These are phyloP conservation scores for Naja naja DNA, from an alignment of 2,113 vertebrate species.

Conservation along the genomic window DNA sequence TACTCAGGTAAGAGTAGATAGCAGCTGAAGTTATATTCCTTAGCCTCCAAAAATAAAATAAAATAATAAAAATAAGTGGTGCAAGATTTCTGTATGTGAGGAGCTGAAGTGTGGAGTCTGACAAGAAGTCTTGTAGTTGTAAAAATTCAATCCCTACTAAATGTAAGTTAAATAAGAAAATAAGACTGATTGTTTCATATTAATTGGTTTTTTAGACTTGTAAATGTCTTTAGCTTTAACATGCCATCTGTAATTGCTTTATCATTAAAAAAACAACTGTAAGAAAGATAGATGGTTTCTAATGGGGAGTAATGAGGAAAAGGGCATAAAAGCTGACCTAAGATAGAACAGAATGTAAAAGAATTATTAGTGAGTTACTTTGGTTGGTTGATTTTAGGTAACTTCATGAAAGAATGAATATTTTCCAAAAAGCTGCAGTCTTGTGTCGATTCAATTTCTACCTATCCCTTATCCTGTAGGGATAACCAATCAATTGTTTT, in stretches of 20 bases:
- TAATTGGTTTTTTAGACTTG: background rate
- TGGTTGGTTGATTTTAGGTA: background rate
- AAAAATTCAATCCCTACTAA: background rate
- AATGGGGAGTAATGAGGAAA: background rate
- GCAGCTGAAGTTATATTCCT: background rate
- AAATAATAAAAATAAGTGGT: background rate
- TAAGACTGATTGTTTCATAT: background rate
- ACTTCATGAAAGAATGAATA: background rate
- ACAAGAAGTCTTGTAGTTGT: background rate
- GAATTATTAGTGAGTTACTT: background rate
- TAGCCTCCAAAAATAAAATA: background rate
- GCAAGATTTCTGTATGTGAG: background rate
- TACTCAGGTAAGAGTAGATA: background rate
- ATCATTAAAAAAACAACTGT: background rate
- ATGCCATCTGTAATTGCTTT: background rate
- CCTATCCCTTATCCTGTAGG: background rate
- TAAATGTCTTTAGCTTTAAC: background rate
- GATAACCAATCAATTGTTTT: background rate
- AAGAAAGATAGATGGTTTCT: background rate
- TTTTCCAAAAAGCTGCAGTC: background rate
- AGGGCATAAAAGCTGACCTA: background rate
- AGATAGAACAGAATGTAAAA: background rate
- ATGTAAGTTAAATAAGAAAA: background rate
- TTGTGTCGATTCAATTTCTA: background rate
- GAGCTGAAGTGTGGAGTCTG: background rate